Evolutionary conservation across 2,113 vertebrate genomes (phyloP).

Genomic region (Psephotus haematonotus): DNA sequence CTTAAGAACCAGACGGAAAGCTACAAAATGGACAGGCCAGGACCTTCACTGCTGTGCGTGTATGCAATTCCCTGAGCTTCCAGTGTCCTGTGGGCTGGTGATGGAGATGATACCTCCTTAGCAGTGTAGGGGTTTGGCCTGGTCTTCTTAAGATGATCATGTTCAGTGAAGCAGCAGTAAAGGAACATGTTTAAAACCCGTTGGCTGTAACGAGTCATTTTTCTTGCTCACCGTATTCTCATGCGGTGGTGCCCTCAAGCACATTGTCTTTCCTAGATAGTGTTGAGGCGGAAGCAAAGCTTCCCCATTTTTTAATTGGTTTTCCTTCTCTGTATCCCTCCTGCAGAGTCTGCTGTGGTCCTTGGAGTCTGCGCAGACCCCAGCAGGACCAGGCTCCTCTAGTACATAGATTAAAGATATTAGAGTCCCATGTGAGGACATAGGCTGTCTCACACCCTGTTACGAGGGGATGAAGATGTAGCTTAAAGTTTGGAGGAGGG

Average conservation of each 20-base stretch:
- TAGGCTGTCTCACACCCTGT: not conserved
- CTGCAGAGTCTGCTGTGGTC: not conserved
- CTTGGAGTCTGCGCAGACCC: not conserved
- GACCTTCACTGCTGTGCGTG: not conserved
- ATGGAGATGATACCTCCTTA: not conserved
- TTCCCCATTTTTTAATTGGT: not conserved
- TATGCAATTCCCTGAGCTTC: not conserved
- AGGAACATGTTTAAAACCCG: not conserved
- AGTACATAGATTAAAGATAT: not conserved
- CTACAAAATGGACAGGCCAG: not conserved
- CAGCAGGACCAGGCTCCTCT: not conserved
- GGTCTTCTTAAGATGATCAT: not conserved
- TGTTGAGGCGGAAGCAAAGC: not conserved
- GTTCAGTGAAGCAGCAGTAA: not conserved
- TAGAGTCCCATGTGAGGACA: not conserved
- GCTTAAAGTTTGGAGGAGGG: not conserved
- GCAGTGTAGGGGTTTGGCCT: not conserved
- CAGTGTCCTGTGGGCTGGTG: not conserved
- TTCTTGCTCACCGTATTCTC: not conserved
- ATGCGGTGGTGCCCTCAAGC: not conserved
- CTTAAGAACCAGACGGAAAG: not conserved
- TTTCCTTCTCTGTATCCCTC: not conserved
- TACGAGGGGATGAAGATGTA: accelerated
- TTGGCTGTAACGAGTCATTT: not conserved
- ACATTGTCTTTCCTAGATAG: not conserved